phyloP scores from a whole-genome alignment of 2,797 vertebrate genomes.

The Cossypha niveicapilla region DNA sequence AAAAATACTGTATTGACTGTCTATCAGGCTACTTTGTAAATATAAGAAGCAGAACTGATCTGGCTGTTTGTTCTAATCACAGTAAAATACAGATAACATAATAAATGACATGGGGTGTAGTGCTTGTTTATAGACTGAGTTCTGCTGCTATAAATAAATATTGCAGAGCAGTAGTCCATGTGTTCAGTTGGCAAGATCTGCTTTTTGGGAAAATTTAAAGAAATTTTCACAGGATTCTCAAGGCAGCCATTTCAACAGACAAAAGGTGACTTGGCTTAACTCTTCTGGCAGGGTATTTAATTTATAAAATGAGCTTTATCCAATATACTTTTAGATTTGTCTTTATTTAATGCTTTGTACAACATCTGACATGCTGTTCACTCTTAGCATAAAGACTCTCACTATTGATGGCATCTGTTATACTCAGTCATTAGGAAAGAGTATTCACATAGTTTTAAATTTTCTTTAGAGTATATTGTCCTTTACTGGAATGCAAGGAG shows the following conservation, averaged over 20 bases:
- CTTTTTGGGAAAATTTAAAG: background rate
- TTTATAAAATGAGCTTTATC: background rate
- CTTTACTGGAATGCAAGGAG: background rate
- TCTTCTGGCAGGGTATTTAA: background rate
- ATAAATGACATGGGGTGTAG: background rate
- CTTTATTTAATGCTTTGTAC: background rate
- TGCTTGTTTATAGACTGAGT: background rate
- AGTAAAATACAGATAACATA: conserved; percentile 38
- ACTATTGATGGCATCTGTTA: background rate
- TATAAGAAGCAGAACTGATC: conserved; percentile 43
- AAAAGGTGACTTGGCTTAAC: background rate
- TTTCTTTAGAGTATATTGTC: background rate
- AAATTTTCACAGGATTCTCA: background rate
- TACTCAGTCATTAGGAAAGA: background rate
- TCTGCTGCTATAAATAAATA: conserved; percentile 1
- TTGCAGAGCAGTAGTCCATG: background rate
- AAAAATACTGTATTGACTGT: background rate
- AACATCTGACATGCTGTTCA: accelerated
- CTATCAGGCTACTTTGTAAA: conserved; percentile 32
- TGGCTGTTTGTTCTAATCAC: conserved; percentile 56
- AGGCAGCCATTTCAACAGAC: background rate
- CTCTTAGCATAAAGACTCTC: background rate
- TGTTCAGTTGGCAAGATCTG: background rate
- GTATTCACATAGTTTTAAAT: background rate
- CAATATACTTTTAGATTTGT: background rate